A percentile compares a stretch with the other conserved stretches of the same genome.
phyloP scores from a whole-genome alignment of 2,113 vertebrate species.

The Prunella himalayana region DNA sequence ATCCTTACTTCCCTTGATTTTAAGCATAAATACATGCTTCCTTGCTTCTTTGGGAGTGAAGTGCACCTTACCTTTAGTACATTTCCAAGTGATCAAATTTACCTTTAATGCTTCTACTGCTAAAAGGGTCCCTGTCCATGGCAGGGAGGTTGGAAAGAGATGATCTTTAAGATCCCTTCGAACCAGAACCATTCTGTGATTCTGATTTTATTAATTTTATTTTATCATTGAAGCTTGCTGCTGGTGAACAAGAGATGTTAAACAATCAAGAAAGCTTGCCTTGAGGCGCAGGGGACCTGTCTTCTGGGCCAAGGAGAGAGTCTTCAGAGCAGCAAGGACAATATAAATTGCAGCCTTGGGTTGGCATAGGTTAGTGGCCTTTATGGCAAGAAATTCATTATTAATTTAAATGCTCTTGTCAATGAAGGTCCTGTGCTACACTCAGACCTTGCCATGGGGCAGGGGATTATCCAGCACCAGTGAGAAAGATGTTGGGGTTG shows the following conservation, averaged over 20 bases:
- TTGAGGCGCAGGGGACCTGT: neutral
- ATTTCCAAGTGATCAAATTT: neutral
- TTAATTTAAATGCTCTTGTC: neutral
- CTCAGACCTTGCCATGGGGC: neutral
- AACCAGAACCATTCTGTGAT: neutral
- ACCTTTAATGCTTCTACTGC: neutral
- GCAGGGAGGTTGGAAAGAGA: neutral
- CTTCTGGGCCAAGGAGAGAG: neutral
- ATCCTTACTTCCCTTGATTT: neutral
- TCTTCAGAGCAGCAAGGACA: neutral
- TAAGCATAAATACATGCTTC: neutral
- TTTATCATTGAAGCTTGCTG: neutral
- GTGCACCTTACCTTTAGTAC: neutral
- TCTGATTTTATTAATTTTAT: neutral
- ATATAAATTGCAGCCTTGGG: neutral
- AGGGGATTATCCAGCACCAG: neutral
- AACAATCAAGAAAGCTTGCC: neutral
- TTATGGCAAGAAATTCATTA: neutral
- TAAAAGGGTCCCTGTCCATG: neutral
- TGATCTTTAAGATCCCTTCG: neutral
- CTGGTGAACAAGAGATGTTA: neutral
- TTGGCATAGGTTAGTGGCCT: neutral
- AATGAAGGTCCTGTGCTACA: neutral
- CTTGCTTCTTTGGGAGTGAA: neutral
- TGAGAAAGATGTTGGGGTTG: neutral